Percentiles rank a stretch among this genome's conserved stretches.
phyloP scores from a whole-genome alignment of 1,140 invertebrate genomes.

The Scylla paramamosain region DNA sequence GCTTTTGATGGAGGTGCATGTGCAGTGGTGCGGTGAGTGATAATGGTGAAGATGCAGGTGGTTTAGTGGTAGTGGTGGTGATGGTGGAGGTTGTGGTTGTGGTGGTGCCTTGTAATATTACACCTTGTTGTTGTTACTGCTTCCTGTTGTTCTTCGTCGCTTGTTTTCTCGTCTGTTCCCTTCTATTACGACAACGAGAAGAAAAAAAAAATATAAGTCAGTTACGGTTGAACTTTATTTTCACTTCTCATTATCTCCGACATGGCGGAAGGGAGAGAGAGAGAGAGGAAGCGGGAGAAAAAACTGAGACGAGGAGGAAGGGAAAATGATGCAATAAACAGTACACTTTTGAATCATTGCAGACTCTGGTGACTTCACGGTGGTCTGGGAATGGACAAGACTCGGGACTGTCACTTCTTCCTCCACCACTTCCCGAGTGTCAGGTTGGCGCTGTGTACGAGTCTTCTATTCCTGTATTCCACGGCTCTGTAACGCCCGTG shows the following conservation, averaged over 20 bases:
- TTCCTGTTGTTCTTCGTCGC: background rate
- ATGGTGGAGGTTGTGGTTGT: background rate
- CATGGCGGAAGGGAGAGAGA: background rate
- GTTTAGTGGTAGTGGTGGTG: background rate
- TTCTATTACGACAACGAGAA: background rate
- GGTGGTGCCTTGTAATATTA: background rate
- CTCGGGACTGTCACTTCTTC: too few species aligned
- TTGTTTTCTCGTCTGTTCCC: constrained; percentile 1
- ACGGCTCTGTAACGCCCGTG: too few species aligned
- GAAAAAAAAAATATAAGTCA: too few species aligned
- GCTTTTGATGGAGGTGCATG: background rate
- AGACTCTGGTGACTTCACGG: background rate
- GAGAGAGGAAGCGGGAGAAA: background rate
- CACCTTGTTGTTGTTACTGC: background rate
- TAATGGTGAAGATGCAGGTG: too few species aligned
- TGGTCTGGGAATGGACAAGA: too few species aligned
- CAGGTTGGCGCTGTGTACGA: too few species aligned
- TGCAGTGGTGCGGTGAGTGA: too few species aligned
- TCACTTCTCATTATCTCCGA: background rate
- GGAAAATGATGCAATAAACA: constrained; percentile 16
- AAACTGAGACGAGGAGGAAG: background rate
- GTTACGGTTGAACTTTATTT: background rate
- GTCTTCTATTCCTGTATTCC: too few species aligned
- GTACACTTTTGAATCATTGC: background rate
- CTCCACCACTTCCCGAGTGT: too few species aligned